Conservation (phyloP, 2,113 vertebrate species). For the Tretioscincus oriximinensis region DNA sequence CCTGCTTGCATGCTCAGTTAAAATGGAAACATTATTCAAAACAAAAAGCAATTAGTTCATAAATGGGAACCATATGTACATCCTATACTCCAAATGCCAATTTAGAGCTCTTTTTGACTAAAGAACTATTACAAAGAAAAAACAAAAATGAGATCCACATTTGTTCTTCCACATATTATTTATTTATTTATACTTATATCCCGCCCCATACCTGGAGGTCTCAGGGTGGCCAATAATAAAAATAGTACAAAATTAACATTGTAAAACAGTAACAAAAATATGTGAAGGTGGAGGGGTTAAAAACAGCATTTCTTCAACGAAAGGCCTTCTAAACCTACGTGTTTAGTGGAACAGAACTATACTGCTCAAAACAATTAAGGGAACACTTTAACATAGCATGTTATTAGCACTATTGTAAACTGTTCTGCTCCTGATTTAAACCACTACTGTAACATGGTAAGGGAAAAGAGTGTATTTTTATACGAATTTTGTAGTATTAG, state of each 20-base stretch:
- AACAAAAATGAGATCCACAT: background rate
- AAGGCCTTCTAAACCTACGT: constrained; percentile 2
- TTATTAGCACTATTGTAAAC: background rate
- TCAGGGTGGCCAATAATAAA: too few species aligned
- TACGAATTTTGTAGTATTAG: background rate
- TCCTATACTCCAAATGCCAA: constrained; percentile 25
- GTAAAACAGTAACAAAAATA: too few species aligned
- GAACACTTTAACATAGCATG: too few species aligned
- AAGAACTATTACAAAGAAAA: background rate
- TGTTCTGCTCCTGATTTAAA: background rate
- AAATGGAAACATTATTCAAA: too few species aligned
- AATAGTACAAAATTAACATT: too few species aligned
- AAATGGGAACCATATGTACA: background rate
- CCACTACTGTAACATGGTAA: constrained; percentile 16
- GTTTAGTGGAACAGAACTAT: background rate
- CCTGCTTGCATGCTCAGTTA: too few species aligned
- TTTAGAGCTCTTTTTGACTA: background rate
- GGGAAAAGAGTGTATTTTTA: background rate
- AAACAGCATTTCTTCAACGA: too few species aligned
- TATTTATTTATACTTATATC: too few species aligned
- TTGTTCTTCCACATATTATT: background rate
- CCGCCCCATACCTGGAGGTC: too few species aligned
- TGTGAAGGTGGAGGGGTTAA: too few species aligned
- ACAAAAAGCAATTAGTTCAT: background rate
- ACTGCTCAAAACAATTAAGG: too few species aligned